phyloP scores from a whole-genome alignment of 2,888 invertebrate genomes.

The Ophion slaviceki region DNA sequence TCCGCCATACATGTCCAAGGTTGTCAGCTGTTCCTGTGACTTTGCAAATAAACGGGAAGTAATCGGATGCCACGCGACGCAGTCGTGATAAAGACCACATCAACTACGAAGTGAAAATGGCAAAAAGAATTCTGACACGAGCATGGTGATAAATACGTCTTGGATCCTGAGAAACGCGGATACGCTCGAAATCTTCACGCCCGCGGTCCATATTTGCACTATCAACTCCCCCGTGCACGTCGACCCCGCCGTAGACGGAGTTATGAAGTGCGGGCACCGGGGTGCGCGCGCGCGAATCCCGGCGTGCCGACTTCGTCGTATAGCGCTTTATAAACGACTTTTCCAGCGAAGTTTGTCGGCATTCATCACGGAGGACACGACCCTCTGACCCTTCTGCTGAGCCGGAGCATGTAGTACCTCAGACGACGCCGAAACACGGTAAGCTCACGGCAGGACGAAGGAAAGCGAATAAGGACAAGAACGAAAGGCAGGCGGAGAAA shows the following conservation, averaged over 20 bases:
- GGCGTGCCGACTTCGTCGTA: constrained; percentile 69
- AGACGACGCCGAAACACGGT: constrained; percentile 58
- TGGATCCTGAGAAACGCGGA: background rate
- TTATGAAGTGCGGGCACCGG: constrained; percentile 80
- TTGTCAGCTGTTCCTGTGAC: no score
- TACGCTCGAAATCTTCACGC: background rate
- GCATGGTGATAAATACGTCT: background rate
- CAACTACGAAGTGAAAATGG: background rate
- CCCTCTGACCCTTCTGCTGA: constrained; percentile 68
- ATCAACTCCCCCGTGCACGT: background rate
- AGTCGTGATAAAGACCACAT: no score
- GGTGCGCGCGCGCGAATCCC: constrained; percentile 68
- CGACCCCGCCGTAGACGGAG: constrained; percentile 72
- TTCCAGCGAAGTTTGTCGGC: constrained; percentile 81
- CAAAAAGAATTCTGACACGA: background rate
- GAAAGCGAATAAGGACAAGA: constrained; percentile 11
- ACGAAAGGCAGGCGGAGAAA: constrained; percentile 30
- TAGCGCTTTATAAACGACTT: constrained; percentile 82
- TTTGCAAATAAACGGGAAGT: no score
- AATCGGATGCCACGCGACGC: no score
- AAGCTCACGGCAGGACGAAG: constrained; percentile 21
- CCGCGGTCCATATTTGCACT: constrained; percentile 16
- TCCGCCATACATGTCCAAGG: no score
- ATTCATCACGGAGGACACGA: constrained; percentile 80
- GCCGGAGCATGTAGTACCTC: constrained; percentile 56